Conservation (phyloP, 2,888 invertebrate species). For the Tridacna gigas region DNA sequence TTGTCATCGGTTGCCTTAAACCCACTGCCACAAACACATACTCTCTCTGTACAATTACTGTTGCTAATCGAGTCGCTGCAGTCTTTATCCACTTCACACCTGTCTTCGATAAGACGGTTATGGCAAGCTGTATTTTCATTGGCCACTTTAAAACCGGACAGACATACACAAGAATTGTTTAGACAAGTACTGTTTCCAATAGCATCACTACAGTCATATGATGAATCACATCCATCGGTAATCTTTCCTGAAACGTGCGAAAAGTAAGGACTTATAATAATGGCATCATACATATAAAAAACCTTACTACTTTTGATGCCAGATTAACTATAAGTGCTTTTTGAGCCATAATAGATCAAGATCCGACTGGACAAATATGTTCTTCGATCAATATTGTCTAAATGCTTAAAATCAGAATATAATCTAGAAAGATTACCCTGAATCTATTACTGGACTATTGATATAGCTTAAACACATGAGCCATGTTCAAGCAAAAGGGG, state of each 20-base stretch:
- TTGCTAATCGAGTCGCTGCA: slow-evolving; percentile 60
- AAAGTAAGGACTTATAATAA: too few relatives aligned
- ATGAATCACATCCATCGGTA: slow-evolving; percentile 39
- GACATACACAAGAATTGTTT: slow-evolving; percentile 53
- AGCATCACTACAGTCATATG: slow-evolving; percentile 53
- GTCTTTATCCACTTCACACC: slow-evolving; percentile 51
- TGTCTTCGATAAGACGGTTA: slow-evolving; percentile 54
- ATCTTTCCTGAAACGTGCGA: slow-evolving; percentile 50
- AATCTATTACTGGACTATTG: too few relatives aligned
- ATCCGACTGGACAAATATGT: too few relatives aligned
- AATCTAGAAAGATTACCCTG: too few relatives aligned
- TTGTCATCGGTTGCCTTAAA: slow-evolving; percentile 26
- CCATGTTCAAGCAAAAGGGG: too few relatives aligned
- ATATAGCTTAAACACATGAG: too few relatives aligned
- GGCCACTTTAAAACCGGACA: slow-evolving; percentile 44
- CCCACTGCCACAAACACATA: slow-evolving; percentile 54
- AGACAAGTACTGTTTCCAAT: slow-evolving; percentile 53
- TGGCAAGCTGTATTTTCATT: slow-evolving; percentile 45
- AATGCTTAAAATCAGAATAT: too few relatives aligned
- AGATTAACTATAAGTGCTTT: too few relatives aligned
- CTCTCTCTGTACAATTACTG: slow-evolving; percentile 44
- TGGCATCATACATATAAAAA: too few relatives aligned
- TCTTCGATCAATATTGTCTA: too few relatives aligned
- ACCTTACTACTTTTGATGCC: too few relatives aligned
- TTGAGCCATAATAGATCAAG: too few relatives aligned